Evolutionary conservation across 2,113 vertebrate genomes (phyloP).

Genomic region (Plotosus lineatus): DNA sequence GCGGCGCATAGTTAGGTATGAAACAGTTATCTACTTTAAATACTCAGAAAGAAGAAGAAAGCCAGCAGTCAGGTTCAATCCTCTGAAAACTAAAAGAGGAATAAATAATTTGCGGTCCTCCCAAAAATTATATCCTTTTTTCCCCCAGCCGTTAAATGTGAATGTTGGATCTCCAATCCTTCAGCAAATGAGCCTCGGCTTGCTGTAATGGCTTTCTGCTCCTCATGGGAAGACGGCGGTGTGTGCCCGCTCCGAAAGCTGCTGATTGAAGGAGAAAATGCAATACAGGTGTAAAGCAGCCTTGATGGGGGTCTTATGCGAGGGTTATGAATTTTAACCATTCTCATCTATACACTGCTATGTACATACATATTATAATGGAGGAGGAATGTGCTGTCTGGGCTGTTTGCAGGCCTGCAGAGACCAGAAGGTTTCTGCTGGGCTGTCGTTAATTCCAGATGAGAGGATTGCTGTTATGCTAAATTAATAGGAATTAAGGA

Average conservation of each 20-base stretch:
- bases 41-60: conserved; percentile 59
- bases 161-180: conserved; percentile 75
- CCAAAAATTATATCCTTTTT: conserved; percentile 69
- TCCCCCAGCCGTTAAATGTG: conserved; percentile 56
- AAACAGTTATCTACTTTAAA: conserved; percentile 73
- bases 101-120: conserved; percentile 73
- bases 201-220: conserved; percentile 76
- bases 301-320: conserved; percentile 79
- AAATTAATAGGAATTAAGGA: conserved; percentile 79
- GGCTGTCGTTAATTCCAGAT: conserved; percentile 74
- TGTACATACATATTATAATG: conserved; percentile 74
- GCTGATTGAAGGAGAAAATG: conserved; percentile 79
- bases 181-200: conserved; percentile 78
- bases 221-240: conserved; percentile 72
- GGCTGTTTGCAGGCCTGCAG: conserved; percentile 69
- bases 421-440: conserved; percentile 69
- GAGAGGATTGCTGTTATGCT: conserved; percentile 75
- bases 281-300: conserved; percentile 80
- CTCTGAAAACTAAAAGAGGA: conserved; percentile 72
- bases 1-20: conserved; percentile 30
- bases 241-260: conserved; percentile 67
- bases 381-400: conserved; percentile 70
- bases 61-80: conserved; percentile 45
- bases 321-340: conserved; percentile 81
- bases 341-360: conserved; percentile 76